Percentiles rank a stretch among this genome's conserved stretches.
Evolutionary conservation across 2,888 invertebrate genomes (phyloP).

Genomic region (Microchrysa polita): DNA sequence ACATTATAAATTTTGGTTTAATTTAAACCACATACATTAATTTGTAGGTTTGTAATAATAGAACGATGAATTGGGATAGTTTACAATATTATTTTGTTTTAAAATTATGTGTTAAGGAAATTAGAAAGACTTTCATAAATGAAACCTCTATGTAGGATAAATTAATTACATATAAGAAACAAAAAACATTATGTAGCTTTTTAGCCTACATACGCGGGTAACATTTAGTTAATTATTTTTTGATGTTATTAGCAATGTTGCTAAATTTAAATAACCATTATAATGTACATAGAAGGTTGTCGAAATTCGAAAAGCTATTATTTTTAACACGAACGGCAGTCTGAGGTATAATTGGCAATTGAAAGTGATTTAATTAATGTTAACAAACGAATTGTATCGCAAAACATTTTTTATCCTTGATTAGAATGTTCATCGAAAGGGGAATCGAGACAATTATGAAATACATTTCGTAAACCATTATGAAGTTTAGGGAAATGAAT

Average conservation of each 20-base stretch:
- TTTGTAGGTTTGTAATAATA: constrained; percentile 6
- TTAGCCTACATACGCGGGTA: too few species aligned
- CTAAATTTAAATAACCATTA: neutral
- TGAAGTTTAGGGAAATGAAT: constrained; percentile 22
- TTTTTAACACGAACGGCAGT: too few species aligned
- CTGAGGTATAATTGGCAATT: too few species aligned
- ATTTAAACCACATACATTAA: constrained; percentile 7
- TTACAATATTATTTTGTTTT: constrained; percentile 23
- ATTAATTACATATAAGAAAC: too few species aligned
- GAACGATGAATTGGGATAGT: constrained; percentile 15
- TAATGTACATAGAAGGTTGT: neutral
- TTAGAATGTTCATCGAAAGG: too few species aligned
- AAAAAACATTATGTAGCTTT: too few species aligned
- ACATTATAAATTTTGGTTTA: neutral
- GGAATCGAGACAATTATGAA: neutral
- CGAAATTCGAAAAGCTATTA: constrained; percentile 20
- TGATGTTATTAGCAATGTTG: neutral
- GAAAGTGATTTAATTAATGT: too few species aligned
- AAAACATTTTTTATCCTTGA: too few species aligned
- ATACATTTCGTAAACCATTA: neutral
- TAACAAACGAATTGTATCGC: too few species aligned
- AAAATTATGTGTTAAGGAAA: constrained; percentile 13
- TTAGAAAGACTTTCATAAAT: constrained; percentile 23
- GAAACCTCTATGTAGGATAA: constrained; percentile 14
- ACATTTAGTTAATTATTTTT: too few species aligned